Conservation (phyloP, 35 echinoderm and acorn worm species). For the Heliocidaris erythrogramma region DNA sequence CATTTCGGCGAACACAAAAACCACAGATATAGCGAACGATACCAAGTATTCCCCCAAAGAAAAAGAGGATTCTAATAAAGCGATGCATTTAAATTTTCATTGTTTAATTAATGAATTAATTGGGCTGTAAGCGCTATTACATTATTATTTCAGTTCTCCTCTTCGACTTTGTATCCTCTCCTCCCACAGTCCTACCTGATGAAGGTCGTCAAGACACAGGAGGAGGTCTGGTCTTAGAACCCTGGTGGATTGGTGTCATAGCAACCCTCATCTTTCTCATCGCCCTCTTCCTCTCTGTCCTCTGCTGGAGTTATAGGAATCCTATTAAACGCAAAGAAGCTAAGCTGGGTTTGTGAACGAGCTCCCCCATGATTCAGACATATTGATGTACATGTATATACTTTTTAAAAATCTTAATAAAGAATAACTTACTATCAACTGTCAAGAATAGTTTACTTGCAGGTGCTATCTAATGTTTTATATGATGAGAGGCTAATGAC, state of each 20-base stretch:
- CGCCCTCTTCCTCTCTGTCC: conserved; percentile 50
- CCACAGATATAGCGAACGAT: too few species aligned
- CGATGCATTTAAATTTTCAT: not conserved
- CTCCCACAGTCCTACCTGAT: conserved; percentile 21
- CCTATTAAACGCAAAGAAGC: conserved; percentile 5
- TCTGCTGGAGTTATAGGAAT: conserved; percentile 42
- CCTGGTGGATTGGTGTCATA: conserved; percentile 63
- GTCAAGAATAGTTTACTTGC: too few species aligned
- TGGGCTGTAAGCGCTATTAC: not conserved
- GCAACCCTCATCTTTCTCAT: conserved; percentile 43
- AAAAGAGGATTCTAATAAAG: too few species aligned
- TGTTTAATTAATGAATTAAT: not conserved
- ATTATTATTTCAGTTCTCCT: not conserved
- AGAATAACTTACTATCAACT: too few species aligned
- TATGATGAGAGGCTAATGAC: too few species aligned
- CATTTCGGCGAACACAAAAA: too few species aligned
- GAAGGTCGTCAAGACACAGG: conserved; percentile 23
- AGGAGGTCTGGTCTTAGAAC: not conserved
- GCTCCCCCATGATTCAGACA: not conserved
- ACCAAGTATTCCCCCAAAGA: too few species aligned
- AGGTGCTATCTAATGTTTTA: too few species aligned
- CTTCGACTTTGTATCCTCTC: not conserved
- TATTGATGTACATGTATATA: too few species aligned
- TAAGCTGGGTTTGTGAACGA: not conserved
- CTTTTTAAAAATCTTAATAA: too few species aligned